Conservation (phyloP, 1,140 invertebrate genomes). For the Trichonephila clavata region DNA sequence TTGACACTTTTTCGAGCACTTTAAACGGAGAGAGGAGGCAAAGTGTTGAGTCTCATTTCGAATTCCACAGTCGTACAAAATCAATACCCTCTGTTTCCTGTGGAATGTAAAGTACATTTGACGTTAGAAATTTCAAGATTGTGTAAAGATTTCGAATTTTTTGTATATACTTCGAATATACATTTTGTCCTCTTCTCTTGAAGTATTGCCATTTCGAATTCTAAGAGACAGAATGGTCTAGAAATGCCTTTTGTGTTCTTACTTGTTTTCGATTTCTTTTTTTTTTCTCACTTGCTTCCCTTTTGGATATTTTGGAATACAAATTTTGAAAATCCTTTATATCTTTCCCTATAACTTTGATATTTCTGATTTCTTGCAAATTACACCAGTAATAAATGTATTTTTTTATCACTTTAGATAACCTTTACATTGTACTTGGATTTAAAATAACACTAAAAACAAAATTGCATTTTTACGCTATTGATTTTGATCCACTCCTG, state of each 20-base stretch:
- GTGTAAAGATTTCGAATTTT: not conserved
- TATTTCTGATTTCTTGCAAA: too few species aligned
- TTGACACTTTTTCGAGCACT: conserved; percentile 37
- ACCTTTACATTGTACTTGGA: too few species aligned
- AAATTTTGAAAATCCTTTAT: too few species aligned
- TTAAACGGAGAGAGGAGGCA: not conserved
- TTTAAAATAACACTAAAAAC: too few species aligned
- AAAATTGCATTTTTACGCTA: too few species aligned
- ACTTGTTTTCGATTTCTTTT: not conserved
- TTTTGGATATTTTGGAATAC: too few species aligned
- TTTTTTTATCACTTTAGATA: too few species aligned
- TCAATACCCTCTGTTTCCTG: conserved; percentile 3
- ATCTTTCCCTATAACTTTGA: too few species aligned
- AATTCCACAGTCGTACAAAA: conserved; percentile 21
- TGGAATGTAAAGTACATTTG: conserved; percentile 20
- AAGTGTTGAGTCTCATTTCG: not conserved
- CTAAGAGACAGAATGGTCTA: not conserved
- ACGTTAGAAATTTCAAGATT: not conserved
- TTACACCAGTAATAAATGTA: too few species aligned
- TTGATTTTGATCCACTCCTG: too few species aligned
- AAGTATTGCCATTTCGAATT: not conserved
- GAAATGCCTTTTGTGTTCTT: not conserved
- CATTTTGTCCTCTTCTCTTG: not conserved
- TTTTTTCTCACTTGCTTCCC: too few species aligned
- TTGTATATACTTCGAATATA: not conserved